A percentile compares a stretch with the other conserved stretches of the same genome.
Conservation (phyloP, 2,888 invertebrate genomes). For the Cephus pulcher region DNA sequence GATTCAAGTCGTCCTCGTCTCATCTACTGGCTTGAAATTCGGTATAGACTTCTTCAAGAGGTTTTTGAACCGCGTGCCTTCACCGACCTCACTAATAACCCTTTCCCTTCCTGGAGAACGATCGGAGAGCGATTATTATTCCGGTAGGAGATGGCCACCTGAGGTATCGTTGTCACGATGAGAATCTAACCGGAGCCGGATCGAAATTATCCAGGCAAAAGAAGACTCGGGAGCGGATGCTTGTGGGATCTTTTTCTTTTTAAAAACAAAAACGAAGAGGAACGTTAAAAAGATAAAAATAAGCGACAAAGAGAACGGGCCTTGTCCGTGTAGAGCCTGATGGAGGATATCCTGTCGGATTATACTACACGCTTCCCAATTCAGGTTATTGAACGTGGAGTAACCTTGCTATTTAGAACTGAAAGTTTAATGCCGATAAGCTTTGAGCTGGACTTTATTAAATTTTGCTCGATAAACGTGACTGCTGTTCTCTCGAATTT, state of each 20-base stretch:
- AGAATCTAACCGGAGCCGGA: conserved; percentile 1
- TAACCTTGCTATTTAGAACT: neutral
- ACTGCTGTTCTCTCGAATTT: neutral
- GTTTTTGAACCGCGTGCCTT: conserved; percentile 3
- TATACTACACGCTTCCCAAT: conserved; percentile 23
- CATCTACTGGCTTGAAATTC: neutral
- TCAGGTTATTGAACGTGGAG: conserved; percentile 31
- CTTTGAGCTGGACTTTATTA: neutral
- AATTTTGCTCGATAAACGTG: neutral
- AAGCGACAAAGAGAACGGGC: conserved; percentile 16
- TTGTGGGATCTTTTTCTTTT: conserved; percentile 22
- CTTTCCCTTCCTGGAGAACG: neutral
- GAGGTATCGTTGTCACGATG: neutral
- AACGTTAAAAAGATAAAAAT: conserved; percentile 10
- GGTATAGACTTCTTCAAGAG: neutral
- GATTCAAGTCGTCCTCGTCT: neutral
- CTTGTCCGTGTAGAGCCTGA: conserved; percentile 23
- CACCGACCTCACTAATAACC: neutral
- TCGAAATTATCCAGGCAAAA: conserved; percentile 39
- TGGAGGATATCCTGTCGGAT: conserved; percentile 39
- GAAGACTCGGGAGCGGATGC: conserved; percentile 26
- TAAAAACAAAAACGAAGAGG: conserved; percentile 10
- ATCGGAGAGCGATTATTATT: neutral
- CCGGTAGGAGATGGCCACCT: neutral
- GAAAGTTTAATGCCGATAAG: neutral